Evolutionary conservation across 2,113 vertebrate genomes (phyloP), one percentile per base, ranked within the genome.

Genomic region (Pseudorectes ferrugineus): DNA sequence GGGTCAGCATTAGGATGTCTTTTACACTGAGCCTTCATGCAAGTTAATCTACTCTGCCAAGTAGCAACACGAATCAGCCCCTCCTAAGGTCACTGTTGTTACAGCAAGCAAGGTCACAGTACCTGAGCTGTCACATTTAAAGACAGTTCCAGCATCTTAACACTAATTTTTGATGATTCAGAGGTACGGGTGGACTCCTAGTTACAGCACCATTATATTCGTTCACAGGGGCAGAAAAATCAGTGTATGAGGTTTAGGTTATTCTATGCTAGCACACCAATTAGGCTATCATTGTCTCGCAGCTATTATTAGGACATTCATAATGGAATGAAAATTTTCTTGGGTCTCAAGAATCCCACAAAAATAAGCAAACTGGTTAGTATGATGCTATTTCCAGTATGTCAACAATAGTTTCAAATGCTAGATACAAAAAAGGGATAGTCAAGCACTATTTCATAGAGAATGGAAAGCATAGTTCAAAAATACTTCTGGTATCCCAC

Each of bases 361-460:
- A 80, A 91, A 94, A 76, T 43, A 85, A 72, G 29, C 38, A 62
- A 70, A 73, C 12, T 42, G 19, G 33, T 62, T 81, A 84, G 46
- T 2, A n/a, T 62, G 38, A 81, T 49, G 38, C 67, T 80, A 49
- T 74, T 84, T 68, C 51, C 8, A 63, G 23, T 46, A 66, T 15
- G 29, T 49, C 77, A 77, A 74, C 65, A 92, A 71, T 29, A 77
- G 68, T 35, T 92, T 76, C 42, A 86, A 84, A 84, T 31, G 26
- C 19, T 38, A 62, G 55, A 80, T 29, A 68, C 14, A 72, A 72
- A 88, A 85, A 90, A 72, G 17, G 25, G 33, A 45, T 5, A 79
- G 52, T 73, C 23, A 70, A 74, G 31, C 17, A 63, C 14, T 78
- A 9, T 33, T 89, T 71, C 35, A 54, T 6, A 80, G 40, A 63